A percentile compares a stretch with the other conserved stretches of the same genome.
phyloP scores from a whole-genome alignment of 2,113 vertebrate genomes.

The Nyctibius bracteatus region DNA sequence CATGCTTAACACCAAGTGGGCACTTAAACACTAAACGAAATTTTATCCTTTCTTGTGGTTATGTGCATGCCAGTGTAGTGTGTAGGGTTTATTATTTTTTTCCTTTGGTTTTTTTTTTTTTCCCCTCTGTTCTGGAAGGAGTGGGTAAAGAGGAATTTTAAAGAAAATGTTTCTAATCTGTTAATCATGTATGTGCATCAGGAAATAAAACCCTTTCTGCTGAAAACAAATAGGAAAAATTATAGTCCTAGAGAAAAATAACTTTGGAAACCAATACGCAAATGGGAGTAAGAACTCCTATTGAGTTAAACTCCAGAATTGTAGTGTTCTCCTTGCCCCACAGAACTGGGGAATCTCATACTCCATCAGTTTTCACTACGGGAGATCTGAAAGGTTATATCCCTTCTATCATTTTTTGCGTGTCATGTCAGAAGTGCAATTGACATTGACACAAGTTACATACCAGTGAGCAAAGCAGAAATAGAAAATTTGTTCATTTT shows the following conservation, averaged over 20 bases:
- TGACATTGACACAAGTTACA: neutral
- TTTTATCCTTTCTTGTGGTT: slow-evolving; percentile 2
- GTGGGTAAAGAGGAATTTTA: neutral
- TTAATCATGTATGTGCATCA: neutral
- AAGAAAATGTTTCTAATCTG: neutral
- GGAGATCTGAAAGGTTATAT: neutral
- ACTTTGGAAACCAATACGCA: neutral
- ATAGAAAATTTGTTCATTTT: neutral
- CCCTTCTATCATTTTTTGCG: neutral
- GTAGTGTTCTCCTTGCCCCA: neutral
- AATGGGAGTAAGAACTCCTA: neutral
- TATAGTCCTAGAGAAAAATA: neutral
- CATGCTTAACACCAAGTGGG: neutral
- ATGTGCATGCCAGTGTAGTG: neutral
- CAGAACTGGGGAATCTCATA: neutral
- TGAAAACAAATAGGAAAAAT: neutral
- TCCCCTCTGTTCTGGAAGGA: neutral
- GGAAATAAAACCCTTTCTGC: neutral
- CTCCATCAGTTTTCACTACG: neutral
- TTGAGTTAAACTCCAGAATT: neutral
- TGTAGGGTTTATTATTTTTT: neutral
- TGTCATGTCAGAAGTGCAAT: neutral
- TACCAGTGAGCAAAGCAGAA: neutral
- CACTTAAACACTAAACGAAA: neutral
- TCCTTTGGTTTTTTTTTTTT: too few relatives aligned